Evolutionary conservation across 1,140 invertebrate species (phyloP).

Genomic region (Ceratosolen fusciceps): DNA sequence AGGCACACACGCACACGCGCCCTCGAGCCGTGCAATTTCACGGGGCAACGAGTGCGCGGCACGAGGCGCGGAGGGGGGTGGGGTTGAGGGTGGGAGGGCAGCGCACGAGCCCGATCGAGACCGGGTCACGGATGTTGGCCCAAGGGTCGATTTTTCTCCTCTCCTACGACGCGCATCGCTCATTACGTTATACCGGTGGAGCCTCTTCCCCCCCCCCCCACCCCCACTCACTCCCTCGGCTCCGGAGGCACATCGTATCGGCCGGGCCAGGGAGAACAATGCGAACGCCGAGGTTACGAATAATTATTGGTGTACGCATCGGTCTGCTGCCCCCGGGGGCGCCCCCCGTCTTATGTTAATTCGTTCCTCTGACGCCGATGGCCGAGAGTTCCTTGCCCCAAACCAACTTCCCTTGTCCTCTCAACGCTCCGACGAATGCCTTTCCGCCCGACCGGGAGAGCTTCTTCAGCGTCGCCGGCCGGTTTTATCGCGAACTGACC

Average conservation of each 20-base stretch:
- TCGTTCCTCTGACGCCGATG: neutral
- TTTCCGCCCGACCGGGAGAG: too few species aligned
- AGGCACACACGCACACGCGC: too few species aligned
- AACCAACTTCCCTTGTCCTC: too few species aligned
- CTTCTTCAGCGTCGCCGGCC: too few species aligned
- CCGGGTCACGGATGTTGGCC: neutral
- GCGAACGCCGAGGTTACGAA: slow-evolving; percentile 62
- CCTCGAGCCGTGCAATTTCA: neutral
- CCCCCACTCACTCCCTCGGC: too few species aligned
- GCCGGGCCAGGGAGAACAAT: slow-evolving; percentile 54
- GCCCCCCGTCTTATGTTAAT: slow-evolving; percentile 57
- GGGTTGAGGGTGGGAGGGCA: too few species aligned
- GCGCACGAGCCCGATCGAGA: neutral
- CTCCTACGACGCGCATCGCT: slow-evolving; percentile 23
- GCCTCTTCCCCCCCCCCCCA: too few species aligned
- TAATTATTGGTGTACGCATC: slow-evolving; percentile 60
- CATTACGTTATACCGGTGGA: slow-evolving; percentile 63
- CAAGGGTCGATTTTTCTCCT: slow-evolving; percentile 1
- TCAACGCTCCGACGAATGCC: too few species aligned
- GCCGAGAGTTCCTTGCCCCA: too few species aligned
- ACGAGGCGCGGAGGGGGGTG: too few species aligned
- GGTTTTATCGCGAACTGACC: too few species aligned
- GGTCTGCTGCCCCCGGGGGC: slow-evolving; percentile 42
- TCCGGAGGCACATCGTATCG: too few species aligned
- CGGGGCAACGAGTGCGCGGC: neutral